phyloP scores from a whole-genome alignment of 1,140 invertebrate genomes.

The Panagrolaimus sp. region DNA sequence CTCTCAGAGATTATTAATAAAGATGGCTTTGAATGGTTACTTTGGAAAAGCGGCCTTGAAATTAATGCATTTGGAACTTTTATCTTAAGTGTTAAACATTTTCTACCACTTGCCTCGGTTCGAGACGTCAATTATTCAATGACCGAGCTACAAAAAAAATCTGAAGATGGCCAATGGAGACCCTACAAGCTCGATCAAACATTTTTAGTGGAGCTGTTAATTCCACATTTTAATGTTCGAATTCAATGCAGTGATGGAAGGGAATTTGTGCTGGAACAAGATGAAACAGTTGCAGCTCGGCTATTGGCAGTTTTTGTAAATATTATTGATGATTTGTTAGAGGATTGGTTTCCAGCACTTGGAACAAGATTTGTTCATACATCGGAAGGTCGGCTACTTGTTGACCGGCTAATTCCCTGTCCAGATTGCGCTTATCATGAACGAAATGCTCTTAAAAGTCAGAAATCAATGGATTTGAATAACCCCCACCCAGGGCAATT shows the following conservation, averaged over 20 bases:
- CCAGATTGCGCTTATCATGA: constrained; percentile 61
- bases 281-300: constrained; percentile 73
- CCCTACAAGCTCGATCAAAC: constrained; percentile 65
- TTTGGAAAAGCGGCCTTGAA: constrained; percentile 90
- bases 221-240: constrained; percentile 32
- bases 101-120: constrained; percentile 65
- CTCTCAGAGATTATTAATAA: neutral
- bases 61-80: constrained; percentile 67
- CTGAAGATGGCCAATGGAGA: constrained; percentile 50
- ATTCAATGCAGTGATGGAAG: constrained; percentile 35
- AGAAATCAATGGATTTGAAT: constrained; percentile 15
- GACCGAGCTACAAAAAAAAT: constrained; percentile 13
- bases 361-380: constrained; percentile 94
- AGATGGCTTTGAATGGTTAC: constrained; percentile 73
- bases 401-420: constrained; percentile 88
- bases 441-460: constrained; percentile 13
- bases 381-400: constrained; percentile 85
- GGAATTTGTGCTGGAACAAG: constrained; percentile 52
- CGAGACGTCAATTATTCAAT: constrained; percentile 49
- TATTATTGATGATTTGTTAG: constrained; percentile 88
- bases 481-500: constrained; percentile 11
- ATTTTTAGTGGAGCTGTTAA: constrained; percentile 67
- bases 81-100: constrained; percentile 76
- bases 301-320: constrained; percentile 84
- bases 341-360: constrained; percentile 87